These are phyloP conservation scores for Phortica okadai DNA, from an alignment of 2,888 invertebrate genomes.

Conservation along the genomic window DNA sequence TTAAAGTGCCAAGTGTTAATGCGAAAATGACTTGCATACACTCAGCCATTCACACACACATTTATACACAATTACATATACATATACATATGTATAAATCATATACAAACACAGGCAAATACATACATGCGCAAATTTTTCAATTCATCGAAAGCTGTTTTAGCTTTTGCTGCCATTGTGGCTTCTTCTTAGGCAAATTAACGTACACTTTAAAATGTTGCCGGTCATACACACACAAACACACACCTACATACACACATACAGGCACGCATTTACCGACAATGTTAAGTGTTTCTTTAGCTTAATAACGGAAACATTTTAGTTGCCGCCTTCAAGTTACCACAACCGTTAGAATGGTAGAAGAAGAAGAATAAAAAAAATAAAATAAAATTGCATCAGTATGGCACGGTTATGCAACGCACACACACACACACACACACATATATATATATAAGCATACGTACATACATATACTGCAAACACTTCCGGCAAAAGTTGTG, in stretches of 20 bases:
- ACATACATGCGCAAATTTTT: not conserved
- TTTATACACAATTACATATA: too few species aligned
- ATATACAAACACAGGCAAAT: not conserved
- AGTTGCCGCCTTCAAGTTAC: slow-evolving; percentile 52
- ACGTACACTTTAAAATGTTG: slow-evolving; percentile 38
- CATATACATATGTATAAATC: not conserved
- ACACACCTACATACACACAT: not conserved
- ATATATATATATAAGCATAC: slow-evolving; percentile 9
- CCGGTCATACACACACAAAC: not conserved
- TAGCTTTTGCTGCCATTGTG: slow-evolving; percentile 15
- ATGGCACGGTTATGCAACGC: not conserved
- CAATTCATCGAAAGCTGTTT: not conserved
- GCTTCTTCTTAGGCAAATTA: slow-evolving; percentile 44
- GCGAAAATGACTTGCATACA: slow-evolving; percentile 56
- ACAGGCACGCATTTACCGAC: slow-evolving; percentile 24
- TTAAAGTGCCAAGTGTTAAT: slow-evolving; percentile 53
- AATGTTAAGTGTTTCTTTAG: slow-evolving; percentile 71
- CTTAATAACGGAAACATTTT: slow-evolving; percentile 69
- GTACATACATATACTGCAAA: slow-evolving; percentile 10
- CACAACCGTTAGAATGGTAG: not conserved
- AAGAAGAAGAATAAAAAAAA: not conserved
- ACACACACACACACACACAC: too few species aligned
- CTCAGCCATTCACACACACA: not conserved
- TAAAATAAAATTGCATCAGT: not conserved
- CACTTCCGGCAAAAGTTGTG: slow-evolving; percentile 36